Conservation (phyloP, 1,140 invertebrate species). For the Uloborus diversus region DNA sequence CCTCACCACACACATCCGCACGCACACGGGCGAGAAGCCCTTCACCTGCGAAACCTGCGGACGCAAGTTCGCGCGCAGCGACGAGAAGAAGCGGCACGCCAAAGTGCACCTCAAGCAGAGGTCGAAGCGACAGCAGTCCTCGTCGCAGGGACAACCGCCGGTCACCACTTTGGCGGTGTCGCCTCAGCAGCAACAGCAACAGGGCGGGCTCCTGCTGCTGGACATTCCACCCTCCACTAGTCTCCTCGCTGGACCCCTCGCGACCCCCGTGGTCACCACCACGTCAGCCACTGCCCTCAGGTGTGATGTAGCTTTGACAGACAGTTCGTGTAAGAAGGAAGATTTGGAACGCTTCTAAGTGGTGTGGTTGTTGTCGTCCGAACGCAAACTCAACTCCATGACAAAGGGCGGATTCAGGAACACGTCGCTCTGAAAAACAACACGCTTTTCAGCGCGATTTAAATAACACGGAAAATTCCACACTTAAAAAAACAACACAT, state of each 20-base stretch:
- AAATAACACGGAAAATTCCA: too few relatives aligned
- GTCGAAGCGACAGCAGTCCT: neutral
- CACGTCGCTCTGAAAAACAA: too few relatives aligned
- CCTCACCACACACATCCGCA: conserved; percentile 93
- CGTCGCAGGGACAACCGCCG: neutral
- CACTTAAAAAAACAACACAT: too few relatives aligned
- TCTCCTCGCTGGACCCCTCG: conserved; percentile 16
- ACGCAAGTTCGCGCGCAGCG: conserved; percentile 96
- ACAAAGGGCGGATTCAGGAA: too few relatives aligned
- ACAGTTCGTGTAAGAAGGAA: neutral
- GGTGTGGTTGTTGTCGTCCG: neutral
- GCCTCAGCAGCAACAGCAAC: neutral
- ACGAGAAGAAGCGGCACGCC: conserved; percentile 98
- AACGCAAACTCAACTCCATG: conserved; percentile 17
- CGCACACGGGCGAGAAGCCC: conserved; percentile 97
- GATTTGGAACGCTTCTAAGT: neutral
- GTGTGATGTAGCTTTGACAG: neutral
- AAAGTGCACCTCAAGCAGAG: conserved; percentile 97
- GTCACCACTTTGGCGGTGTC: neutral
- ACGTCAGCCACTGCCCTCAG: conserved; percentile 44
- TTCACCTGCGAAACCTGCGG: conserved; percentile 98
- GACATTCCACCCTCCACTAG: conserved; percentile 47
- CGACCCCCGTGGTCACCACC: conserved; percentile 24
- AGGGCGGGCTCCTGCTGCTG: conserved; percentile 27
- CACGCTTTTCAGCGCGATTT: too few relatives aligned